phyloP scores from a whole-genome alignment of 1,140 invertebrate species.

The Andrena cerasifolii region DNA sequence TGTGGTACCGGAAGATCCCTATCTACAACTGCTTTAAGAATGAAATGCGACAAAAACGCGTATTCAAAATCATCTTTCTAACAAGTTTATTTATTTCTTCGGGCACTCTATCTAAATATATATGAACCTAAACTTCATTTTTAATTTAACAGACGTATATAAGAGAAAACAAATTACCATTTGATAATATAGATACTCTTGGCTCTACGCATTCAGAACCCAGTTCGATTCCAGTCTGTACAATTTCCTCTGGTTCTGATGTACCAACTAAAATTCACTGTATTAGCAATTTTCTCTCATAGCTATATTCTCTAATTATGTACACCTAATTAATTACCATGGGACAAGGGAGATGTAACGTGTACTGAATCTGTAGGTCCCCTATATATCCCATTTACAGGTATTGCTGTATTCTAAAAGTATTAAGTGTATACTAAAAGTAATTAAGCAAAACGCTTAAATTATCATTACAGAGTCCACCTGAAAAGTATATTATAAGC shows the following conservation, averaged over 20 bases:
- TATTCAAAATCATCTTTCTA: neutral
- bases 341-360: constrained; percentile 66
- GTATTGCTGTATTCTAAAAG: constrained; percentile 92
- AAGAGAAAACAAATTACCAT: constrained; percentile 66
- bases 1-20: constrained; percentile 88
- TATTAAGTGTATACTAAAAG: neutral
- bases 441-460: neutral
- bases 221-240: constrained; percentile 85
- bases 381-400: constrained; percentile 92
- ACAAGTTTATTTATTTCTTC: too few species aligned
- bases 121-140: constrained; percentile 2
- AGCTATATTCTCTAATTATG: neutral
- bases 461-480: constrained; percentile 4
- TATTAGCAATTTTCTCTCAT: neutral
- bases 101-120: too few species aligned
- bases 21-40: constrained; percentile 53
- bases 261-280: constrained; percentile 59
- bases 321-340: constrained; percentile 65
- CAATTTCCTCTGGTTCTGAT: constrained; percentile 74
- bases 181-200: constrained; percentile 69
- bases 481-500: constrained; percentile 11
- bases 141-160: constrained; percentile 15
- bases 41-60: neutral
- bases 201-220: constrained; percentile 85
- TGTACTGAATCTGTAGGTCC: constrained; percentile 81